These are phyloP conservation scores for Bombyx mori DNA, from an alignment of 1,140 invertebrate species.

Conservation along the genomic window ASM3026992v2 NC_085115.1:16918501-16919000, in stretches of 20 bases:
- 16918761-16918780: conserved; percentile 36
- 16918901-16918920: too few relatives aligned
- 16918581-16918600: too few relatives aligned
- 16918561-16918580: too few relatives aligned
- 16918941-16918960: conserved; percentile 15
- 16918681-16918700: conserved; percentile 14
- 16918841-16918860: conserved; percentile 37
- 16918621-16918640: too few relatives aligned
- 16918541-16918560: too few relatives aligned
- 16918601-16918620: too few relatives aligned
- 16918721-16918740: conserved; percentile 19
- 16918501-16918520: too few relatives aligned
- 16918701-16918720: conserved; percentile 18
- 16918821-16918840: conserved; percentile 21
- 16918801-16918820: conserved; percentile 14
- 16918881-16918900: too few relatives aligned
- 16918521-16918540: too few relatives aligned
- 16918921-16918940: too few relatives aligned
- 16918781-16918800: conserved; percentile 8
- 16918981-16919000: conserved; percentile 11
- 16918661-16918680: too few relatives aligned
- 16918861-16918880: conserved; percentile 28
- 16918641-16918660: too few relatives aligned
- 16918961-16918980: conserved; percentile 14
- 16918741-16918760: conserved; percentile 30